Evolutionary conservation across 2,888 invertebrate species (phyloP), one percentile per base, ranked within the genome.

Genomic region (Neocrepidodera transversa): DNA sequence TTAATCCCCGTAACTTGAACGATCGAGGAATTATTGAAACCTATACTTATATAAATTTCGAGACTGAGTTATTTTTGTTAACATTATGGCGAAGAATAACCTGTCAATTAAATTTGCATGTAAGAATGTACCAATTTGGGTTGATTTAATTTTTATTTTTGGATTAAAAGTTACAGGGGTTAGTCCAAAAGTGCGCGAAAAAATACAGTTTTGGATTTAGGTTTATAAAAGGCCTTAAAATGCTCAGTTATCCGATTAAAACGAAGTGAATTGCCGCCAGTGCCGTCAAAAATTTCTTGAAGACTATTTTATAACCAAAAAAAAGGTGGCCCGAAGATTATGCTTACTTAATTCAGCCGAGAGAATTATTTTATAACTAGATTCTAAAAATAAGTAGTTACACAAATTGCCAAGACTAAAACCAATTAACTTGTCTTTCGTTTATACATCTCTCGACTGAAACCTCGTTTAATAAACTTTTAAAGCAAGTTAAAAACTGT

Each of bases 161-260:
- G 5, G 16, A 42, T 5, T 17, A 10, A 14, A 13, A 17, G 32
- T 43, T 53, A 43, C 35, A 53, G 43, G 43, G 52, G 28, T 43
- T 28, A 20, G 43, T 53, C 35, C 14, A 53, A 4, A 57, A 56
- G 53, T 57, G 60, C 53, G 11, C 18, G 40, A 38, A 26, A 11
- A 35, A 26, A 54, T 63, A 62, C 56, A 48, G 14, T 54, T 58
- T 58, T 53, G 62, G 61, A 66, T 65, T 62, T 56, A 72, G 74
- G 73, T 74, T 74, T 65, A 66, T 66, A 60, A 73, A 74, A 71
- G 75, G 73, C 74, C 74, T 74, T 72, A 74, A 69, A 66, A 66
- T 69, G 68, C 70, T 68, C 69, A 71, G 67, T 65, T 65, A 64
- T 56, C 54, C 57, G 63, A 62, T 58, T 54, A 38, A 65, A 62